phyloP scores from a whole-genome alignment of 2,113 vertebrate genomes.

The Cyrtonyx montezumae region DNA sequence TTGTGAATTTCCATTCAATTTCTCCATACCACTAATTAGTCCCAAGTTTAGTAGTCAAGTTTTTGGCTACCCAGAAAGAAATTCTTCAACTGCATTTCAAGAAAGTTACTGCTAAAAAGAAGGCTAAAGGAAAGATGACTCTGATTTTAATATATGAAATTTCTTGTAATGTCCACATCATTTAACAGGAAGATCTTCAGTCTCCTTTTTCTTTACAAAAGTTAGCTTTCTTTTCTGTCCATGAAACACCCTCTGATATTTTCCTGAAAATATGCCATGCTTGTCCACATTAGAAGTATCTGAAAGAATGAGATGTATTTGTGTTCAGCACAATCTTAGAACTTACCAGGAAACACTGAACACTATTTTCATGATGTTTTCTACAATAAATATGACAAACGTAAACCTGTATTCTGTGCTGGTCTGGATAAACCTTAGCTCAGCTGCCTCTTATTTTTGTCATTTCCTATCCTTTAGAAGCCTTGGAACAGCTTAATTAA shows the following conservation, averaged over 20 bases:
- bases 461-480: not conserved
- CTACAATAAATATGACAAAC: not conserved
- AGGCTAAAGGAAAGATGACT: not conserved
- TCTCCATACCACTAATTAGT: not conserved
- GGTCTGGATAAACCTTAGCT: not conserved
- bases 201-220: not conserved
- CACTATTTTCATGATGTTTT: not conserved
- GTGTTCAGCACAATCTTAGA: not conserved
- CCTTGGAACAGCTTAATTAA: not conserved
- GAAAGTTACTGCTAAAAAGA: not conserved
- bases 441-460: not conserved
- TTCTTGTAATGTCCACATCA: accelerated
- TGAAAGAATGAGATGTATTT: not conserved
- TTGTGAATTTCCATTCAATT: not conserved
- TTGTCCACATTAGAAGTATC: not conserved
- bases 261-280: not conserved
- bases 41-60: accelerated
- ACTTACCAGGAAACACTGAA: not conserved
- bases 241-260: accelerated
- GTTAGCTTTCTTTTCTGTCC: not conserved
- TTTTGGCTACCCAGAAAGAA: not conserved
- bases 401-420: accelerated
- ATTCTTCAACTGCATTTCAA: not conserved
- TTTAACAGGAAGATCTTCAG: not conserved
- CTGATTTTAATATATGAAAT: not conserved